These are phyloP conservation scores for Catagonus wagneri DNA, from an alignment of 2,113 vertebrate species.

Conservation along the genomic window DNA sequence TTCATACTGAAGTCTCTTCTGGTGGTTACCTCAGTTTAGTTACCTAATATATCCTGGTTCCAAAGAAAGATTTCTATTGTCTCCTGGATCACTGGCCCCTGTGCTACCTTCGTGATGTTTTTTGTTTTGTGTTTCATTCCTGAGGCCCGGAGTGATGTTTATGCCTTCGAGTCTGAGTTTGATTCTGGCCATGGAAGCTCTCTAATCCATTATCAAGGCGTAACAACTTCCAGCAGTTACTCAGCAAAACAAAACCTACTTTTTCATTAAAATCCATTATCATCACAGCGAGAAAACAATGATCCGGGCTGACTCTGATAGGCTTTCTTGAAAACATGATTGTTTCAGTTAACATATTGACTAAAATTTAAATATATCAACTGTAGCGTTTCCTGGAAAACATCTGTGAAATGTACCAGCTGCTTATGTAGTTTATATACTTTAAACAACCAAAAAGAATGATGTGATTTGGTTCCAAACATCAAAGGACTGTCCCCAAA, in stretches of 20 bases:
- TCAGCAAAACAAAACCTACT: conserved; percentile 33
- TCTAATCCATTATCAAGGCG: conserved; percentile 11
- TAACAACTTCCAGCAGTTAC: conserved; percentile 36
- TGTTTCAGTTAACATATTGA: not conserved
- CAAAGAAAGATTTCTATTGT: conserved; percentile 5
- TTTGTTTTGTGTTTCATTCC: not conserved
- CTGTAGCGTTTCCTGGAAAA: not conserved
- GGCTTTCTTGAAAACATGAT: not conserved
- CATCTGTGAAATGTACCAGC: not conserved
- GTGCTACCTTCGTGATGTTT: not conserved
- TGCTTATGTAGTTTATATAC: not conserved
- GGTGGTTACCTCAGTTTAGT: not conserved
- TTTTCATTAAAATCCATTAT: conserved; percentile 57
- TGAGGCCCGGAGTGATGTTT: not conserved
- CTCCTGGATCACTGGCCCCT: not conserved
- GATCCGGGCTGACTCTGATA: conserved; percentile 4
- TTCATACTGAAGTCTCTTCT: not conserved
- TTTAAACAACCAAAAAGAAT: not conserved
- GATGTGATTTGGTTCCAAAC: conserved; percentile 15
- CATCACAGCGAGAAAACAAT: not conserved
- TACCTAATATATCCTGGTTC: not conserved
- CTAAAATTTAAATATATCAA: conserved; percentile 17
- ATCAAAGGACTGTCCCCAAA: not conserved
- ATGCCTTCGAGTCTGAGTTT: conserved; percentile 14
- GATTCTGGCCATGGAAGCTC: not conserved